These are phyloP conservation scores for Tympanoctomys barrerae DNA, from an alignment of 2,797 vertebrate species.

Conservation along the genomic window DNA sequence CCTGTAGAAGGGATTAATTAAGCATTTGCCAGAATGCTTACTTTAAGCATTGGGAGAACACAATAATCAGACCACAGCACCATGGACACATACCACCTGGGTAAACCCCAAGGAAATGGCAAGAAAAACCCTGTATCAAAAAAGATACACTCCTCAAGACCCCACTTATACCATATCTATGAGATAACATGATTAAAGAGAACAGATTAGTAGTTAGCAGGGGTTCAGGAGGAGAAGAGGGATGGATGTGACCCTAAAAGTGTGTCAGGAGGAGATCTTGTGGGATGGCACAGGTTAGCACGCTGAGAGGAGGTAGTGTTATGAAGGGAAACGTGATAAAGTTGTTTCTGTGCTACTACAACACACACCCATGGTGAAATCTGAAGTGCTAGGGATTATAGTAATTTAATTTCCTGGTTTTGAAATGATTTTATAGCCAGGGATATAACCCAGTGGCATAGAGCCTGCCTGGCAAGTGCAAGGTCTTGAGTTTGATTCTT, in stretches of 20 bases:
- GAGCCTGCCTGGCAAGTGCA: too few relatives aligned
- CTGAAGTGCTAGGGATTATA: neutral
- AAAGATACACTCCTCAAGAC: neutral
- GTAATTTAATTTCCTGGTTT: neutral
- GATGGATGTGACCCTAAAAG: neutral
- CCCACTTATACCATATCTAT: neutral
- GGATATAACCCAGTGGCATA: too few relatives aligned
- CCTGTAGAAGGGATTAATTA: neutral
- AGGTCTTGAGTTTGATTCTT: too few relatives aligned
- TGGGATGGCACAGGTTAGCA: neutral
- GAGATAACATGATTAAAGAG: neutral
- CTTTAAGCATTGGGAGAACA: neutral
- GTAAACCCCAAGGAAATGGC: neutral
- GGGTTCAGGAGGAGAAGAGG: neutral
- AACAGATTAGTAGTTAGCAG: neutral
- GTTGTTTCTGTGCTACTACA: neutral
- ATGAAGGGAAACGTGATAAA: neutral
- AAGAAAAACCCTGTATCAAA: neutral
- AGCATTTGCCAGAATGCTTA: too few relatives aligned
- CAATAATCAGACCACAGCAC: neutral
- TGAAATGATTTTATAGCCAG: neutral
- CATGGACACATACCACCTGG: neutral
- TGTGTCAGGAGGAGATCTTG: neutral
- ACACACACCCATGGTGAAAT: neutral
- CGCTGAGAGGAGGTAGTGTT: neutral